Base-by-base conservation (phyloP, 2,797 vertebrate genomes). In the Chiloscyllium punctatum region DNA sequence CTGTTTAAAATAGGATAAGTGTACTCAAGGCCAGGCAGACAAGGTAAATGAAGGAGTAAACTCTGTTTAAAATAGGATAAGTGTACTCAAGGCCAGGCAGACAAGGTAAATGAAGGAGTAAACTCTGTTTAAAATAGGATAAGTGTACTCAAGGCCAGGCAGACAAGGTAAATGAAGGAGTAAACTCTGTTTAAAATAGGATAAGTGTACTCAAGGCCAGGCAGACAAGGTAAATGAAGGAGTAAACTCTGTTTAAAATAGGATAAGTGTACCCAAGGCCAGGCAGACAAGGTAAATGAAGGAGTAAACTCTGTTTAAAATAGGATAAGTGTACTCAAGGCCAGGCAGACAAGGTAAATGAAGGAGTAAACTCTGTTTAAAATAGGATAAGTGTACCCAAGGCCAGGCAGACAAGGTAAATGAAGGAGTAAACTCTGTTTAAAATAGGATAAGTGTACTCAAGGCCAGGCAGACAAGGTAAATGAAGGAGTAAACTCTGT, bases 161-260 rank as follows among this genome's bases (percentile, higher is more conserved):
- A 84, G 42, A 84, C 42, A 48, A n/a, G n/a, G n/a, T n/a, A n/a
- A n/a, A n/a, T n/a, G n/a, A n/a, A 72, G 96, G 4, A 68, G 96
- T 8, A 48, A 23, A 23, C 74, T n/a, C 74, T n/a, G 74, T 77
- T 77, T 33, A 48, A 48, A 48, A 48, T 48, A 48, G 37, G 23
- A 16, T 42, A 42, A 6, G 37, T 84, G 4, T 37, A 74, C 5
- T n/a, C 6, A 84, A 84, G n/a, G 37, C 37, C 79, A 37, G 16
- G 16, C 4, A 84, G 42, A 84, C 42, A 48, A n/a, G n/a, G n/a
- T n/a, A n/a, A n/a, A n/a, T n/a, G n/a, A n/a, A 72, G 96, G 4
- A 68, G 96, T 8, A 48, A 23, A 23, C 74, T n/a, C 74, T n/a
- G 74, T 77, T 77, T 33, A 48, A 48, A 48, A 48, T 48, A 48